Evolutionary conservation across 2,797 vertebrate species (phyloP), one percentile per base, ranked within the genome.

Genomic region (Scolopax bukidnonensis): DNA sequence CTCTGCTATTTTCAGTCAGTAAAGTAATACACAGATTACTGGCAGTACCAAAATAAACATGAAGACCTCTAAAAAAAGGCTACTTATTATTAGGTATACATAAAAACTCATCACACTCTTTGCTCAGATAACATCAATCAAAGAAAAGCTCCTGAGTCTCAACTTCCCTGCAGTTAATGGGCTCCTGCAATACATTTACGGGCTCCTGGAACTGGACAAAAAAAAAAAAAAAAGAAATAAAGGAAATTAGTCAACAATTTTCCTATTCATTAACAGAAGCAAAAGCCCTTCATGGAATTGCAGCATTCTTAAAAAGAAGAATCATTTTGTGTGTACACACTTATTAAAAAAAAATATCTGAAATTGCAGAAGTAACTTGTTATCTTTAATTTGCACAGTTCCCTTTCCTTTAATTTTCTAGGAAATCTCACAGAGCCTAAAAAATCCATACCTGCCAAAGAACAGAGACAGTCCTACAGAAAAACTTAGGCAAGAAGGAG

Each of bases 251-350:
- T 41, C 60, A 89, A 70, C 43, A 71, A 64, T 56, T 83, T 95
- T 84, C 82, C 64, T 68, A 50, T 78, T 90, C 64, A 28, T 51
- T 81, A 84, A 64, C 21, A 76, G 57, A 67, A 80, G 77, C 20
- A 61, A 91, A 90, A 79, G 47, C 43, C 71, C 41, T 86, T 89
- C 25, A 82, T 11, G n/a, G 56, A 89, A 53, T 2, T 87, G 33
- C 5, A 4, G 25, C 43, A 67, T 60, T 90, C 85, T 88, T 81
- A 93, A 65, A 91, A 92, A 40, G n/a, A 93, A 56, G 54, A 69
- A n/a, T 48, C 32, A 87, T 8, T 84, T 74, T 56, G n/a, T 24
- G 33, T 0, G 0, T 0, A 0, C 17, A 25, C 10, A 43, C 33
- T 82, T 85, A 89, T 11, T 83, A 89, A 84, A 59, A 84, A 59